Base-by-base conservation (phyloP, 1,140 invertebrate genomes). In the Caenorhabditis briggsae region DNA sequence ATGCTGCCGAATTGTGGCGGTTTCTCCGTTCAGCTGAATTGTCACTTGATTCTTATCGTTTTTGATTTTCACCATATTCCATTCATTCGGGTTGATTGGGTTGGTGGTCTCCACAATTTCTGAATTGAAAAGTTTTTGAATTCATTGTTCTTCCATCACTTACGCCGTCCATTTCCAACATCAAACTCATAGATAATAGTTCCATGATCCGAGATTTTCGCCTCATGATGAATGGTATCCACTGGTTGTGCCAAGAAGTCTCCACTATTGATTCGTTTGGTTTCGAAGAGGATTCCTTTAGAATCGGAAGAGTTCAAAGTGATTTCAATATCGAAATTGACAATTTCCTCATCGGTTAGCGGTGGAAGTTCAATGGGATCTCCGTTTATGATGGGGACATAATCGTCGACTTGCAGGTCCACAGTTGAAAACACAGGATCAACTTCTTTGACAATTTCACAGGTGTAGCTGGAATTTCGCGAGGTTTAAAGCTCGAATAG, bases 341-440 rank as follows among this genome's bases (percentile, higher is more conserved):
- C 50, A 86, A 90, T 87, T 25, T 89, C 53, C n/a, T 92, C 88
- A 23, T 87, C 83, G 12, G 70, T 86, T 43, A 91, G 43, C 59
- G 90, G 90, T 9, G 85, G 43, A 25, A 91, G 53, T 58, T 91
- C 88, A 55, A 91, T 86, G 14, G 89, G 25, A 12, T 84, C 86
- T 18, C 90, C 90, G 65, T 88, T 20, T 78, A 91, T 91, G 61
- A 56, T 56, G 5, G 91, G 90, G 20, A 91, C 87, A 65, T 89
- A 91, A 84, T 91, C 85, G 50, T 86, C 85, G n/a, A 86, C 56
- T 82, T 86, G 85, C 2, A 86, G 78, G 20, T 74, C 70, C 0
- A 86, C 41, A 5, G 74, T 58, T n/a, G 85, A 70, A 20, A 74
- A 56, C 18, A 61, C 82, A 0, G 56, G 64, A n/a, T 83, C 78